Evolutionary conservation across 2,888 invertebrate genomes (phyloP), one percentile per base, ranked within the genome.

Genomic region (Lymantria monacha): DNA sequence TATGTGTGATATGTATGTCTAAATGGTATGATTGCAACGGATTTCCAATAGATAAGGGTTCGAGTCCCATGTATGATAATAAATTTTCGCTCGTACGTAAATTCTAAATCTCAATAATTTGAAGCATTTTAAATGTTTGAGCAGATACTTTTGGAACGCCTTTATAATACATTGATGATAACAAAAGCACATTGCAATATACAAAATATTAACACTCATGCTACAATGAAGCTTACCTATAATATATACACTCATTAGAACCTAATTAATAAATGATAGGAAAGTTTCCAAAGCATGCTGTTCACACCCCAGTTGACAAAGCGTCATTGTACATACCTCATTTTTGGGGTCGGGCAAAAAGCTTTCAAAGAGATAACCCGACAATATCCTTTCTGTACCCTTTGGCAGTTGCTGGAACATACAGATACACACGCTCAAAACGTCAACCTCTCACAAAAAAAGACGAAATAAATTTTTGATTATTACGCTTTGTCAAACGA

Each of bases 401-500:
- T 50, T 49, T 49, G 53, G 51, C 11, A 52, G 53, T 13, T 59
- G 60, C 61, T 61, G 61, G 63, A 61, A 61, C 63, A 63, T 47
- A 62, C 53, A 62, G 56, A 59, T 46, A 51, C 31, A 54, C 15
- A 33, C 46, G 15, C 51, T 59, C 42, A 12, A 51, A 44, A 56
- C 43, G 3, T 22, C 11, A 9, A 11, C 8, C n/a, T n/a, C n/a
- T n/a, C n/a, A n/a, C n/a, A n/a, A n/a, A n/a, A n/a, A n/a, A n/a
- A n/a, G n/a, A 33, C 11, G 38, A 11, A 38, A n/a, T 38, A 38
- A 9, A 37, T 9, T 12, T 38, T 38, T 38, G 12, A 12, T 38
- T n/a, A n/a, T 11, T 38, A 38, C 38, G 38, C 38, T 38, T 38
- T 38, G 38, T 38, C 38, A 46, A 30, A 46, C 30, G 48, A 22